phyloP scores from a whole-genome alignment of 37 sponge, comb jelly and placozoan genomes.

The Petrosia ficiformis region DNA sequence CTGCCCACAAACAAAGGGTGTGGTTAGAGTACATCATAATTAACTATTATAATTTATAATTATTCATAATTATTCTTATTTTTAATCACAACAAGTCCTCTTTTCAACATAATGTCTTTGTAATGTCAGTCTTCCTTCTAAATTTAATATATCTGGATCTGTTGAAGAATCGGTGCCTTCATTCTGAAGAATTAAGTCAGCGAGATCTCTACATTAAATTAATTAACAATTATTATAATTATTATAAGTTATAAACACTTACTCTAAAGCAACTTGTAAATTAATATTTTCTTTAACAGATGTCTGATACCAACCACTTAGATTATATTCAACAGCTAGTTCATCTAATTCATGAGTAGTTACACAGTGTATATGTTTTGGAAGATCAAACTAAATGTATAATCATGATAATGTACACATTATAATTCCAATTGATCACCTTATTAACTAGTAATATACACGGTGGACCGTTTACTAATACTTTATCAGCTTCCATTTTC shows the following conservation, averaged over 20 bases:
- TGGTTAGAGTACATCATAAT: too few relatives aligned
- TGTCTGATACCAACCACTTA: constrained; percentile 7
- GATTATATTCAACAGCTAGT: not conserved
- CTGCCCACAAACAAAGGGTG: too few relatives aligned
- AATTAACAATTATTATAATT: not conserved
- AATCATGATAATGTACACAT: not conserved
- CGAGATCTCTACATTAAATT: too few relatives aligned
- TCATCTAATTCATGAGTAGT: not conserved
- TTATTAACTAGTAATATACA: constrained; percentile 6
- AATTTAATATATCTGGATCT: too few relatives aligned
- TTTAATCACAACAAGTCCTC: too few relatives aligned
- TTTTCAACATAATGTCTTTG: too few relatives aligned
- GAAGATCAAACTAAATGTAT: constrained; percentile 4
- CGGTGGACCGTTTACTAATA: not conserved
- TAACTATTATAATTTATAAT: too few relatives aligned
- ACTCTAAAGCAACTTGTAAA: not conserved
- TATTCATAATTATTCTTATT: too few relatives aligned
- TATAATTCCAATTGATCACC: not conserved
- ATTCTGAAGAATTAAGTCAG: too few relatives aligned
- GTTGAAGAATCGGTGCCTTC: too few relatives aligned
- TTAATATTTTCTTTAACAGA: constrained; percentile 10
- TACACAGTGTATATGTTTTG: not conserved
- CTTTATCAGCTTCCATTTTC: not conserved
- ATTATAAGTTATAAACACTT: not conserved
- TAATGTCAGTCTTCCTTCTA: too few relatives aligned